These are phyloP conservation scores for Fabriciana adippe DNA, from an alignment of 2,888 invertebrate species.

Conservation along the genomic window DNA sequence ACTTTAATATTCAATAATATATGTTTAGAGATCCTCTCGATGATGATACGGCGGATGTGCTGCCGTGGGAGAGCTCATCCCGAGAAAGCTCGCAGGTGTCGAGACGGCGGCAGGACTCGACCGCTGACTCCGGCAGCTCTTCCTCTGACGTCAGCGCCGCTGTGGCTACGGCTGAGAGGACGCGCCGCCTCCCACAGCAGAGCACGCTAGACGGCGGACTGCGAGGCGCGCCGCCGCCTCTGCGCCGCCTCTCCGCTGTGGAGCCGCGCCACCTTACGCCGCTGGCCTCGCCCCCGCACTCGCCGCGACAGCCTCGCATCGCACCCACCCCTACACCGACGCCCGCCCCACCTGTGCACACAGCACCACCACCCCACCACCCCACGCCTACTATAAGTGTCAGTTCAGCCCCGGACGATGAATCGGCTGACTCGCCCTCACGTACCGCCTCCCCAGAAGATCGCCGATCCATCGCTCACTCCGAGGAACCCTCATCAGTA, in stretches of 20 bases:
- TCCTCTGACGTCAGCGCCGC: slow-evolving; percentile 87
- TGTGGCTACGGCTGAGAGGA: slow-evolving; percentile 77
- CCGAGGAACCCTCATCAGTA: slow-evolving; percentile 74
- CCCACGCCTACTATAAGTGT: slow-evolving; percentile 87
- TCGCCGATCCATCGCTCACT: slow-evolving; percentile 63
- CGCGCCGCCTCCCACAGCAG: slow-evolving; percentile 85
- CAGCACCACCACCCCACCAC: slow-evolving; percentile 57
- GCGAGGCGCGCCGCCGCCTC: slow-evolving; percentile 74
- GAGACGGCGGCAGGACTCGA: slow-evolving; percentile 84
- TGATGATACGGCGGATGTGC: slow-evolving; percentile 65
- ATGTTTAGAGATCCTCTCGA: slow-evolving; percentile 64
- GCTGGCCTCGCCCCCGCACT: slow-evolving; percentile 71
- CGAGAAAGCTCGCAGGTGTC: slow-evolving; percentile 61
- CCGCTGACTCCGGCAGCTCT: slow-evolving; percentile 87
- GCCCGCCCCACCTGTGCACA: slow-evolving; percentile 59
- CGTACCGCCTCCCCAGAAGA: slow-evolving; percentile 63
- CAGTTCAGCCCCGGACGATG: slow-evolving; percentile 86
- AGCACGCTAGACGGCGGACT: slow-evolving; percentile 86
- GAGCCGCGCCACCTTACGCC: slow-evolving; percentile 84
- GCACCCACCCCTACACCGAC: slow-evolving; percentile 48
- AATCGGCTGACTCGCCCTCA: slow-evolving; percentile 56
- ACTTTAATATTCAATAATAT: background rate
- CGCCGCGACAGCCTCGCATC: slow-evolving; percentile 63
- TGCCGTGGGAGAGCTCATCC: slow-evolving; percentile 66
- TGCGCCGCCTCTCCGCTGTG: slow-evolving; percentile 73